Conservation (phyloP, 2,888 invertebrate genomes). For the Acleris sparsana region DNA sequence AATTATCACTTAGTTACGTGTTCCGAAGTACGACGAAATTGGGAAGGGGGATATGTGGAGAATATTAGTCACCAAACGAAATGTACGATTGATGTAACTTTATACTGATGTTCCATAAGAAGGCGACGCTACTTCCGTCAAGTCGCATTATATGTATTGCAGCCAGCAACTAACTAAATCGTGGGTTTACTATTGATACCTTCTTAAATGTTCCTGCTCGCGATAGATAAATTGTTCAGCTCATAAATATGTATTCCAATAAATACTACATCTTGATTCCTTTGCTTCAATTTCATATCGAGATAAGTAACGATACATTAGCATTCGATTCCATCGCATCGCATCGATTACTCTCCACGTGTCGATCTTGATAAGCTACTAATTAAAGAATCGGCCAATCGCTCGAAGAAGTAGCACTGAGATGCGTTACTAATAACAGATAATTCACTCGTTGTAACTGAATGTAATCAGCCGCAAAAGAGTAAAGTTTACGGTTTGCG, state of each 20-base stretch:
- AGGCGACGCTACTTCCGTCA: too few relatives aligned
- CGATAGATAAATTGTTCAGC: neutral
- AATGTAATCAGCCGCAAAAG: too few relatives aligned
- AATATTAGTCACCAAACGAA: too few relatives aligned
- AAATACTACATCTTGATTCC: slow-evolving; percentile 19
- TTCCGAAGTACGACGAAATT: too few relatives aligned
- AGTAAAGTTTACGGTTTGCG: too few relatives aligned
- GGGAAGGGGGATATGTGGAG: too few relatives aligned
- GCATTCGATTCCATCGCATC: slow-evolving; percentile 63
- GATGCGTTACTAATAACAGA: slow-evolving; percentile 14
- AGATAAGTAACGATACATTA: slow-evolving; percentile 59
- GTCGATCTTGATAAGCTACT: slow-evolving; percentile 71
- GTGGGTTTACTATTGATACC: neutral
- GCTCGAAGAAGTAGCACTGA: slow-evolving; percentile 49
- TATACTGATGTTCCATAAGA: too few relatives aligned
- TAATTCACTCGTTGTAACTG: slow-evolving; percentile 4
- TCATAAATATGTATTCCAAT: neutral
- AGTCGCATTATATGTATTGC: too few relatives aligned
- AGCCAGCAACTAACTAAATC: too few relatives aligned
- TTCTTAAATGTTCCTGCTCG: neutral
- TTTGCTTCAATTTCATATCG: slow-evolving; percentile 52
- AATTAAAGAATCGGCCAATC: slow-evolving; percentile 68
- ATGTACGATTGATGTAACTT: too few relatives aligned
- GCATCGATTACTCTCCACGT: slow-evolving; percentile 59
- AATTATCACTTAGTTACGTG: too few relatives aligned